Base-by-base conservation (phyloP, 2,113 vertebrate genomes). In the Thomomys bottae region DNA sequence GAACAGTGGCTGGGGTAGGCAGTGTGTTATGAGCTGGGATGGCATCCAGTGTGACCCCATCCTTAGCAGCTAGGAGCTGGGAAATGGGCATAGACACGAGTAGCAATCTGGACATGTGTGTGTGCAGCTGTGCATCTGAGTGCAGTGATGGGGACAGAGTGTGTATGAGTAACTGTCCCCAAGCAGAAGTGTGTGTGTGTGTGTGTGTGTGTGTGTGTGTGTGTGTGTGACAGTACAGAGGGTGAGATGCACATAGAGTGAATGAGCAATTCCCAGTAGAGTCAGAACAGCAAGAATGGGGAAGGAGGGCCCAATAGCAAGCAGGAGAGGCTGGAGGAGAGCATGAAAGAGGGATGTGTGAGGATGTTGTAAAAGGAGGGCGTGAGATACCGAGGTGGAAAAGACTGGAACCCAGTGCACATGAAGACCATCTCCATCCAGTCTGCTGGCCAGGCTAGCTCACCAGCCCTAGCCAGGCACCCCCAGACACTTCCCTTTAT, bases 331-430 rank as follows among this genome's bases (percentile, higher is more conserved):
- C 87, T 7, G 28, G 84, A 95, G 93, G 79, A 90, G 89, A 45
- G 79, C 93, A 94, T 95, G 96, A 95, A 97, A 96, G 95, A 95
- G 73, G 73, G 93, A 93, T 94, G 95, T 96, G 96, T 96, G 80
- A 88, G 90, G 68, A 45, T 24, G 12, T 89, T 68, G 87, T 87
- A 92, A 90, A 84, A 81, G 84, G 85, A 70, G 93, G 81, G 83
- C 14, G 28, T 63, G 70, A 94, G 84, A 59, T 64, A 81, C 80
- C 87, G 86, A 88, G 57, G 81, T 66, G 15, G 77, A 88, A 92
- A 87, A 95, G 94, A 93, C 90, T 95, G 95, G 92, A 26, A 28
- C 76, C 72, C 85, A 96, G 93, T 94, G 92, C 95, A 23, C 68
- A 71, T 6, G 10, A 87, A 78, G 85, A 84, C 36, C 23, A 0